phyloP scores from a whole-genome alignment of 2,113 vertebrate genomes.

The Calidris pygmaea region DNA sequence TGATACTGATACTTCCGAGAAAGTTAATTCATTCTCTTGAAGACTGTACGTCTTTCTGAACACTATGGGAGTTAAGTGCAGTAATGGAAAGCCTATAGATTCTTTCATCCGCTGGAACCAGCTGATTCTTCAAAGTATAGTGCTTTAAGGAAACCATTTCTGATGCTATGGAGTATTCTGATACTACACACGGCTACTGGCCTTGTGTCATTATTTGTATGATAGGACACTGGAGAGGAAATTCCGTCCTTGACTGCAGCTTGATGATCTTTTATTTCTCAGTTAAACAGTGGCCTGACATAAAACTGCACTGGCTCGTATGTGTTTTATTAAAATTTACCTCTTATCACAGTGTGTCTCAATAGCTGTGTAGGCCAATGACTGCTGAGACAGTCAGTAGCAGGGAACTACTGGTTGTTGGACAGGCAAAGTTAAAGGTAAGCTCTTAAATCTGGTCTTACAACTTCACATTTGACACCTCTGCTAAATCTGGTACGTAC shows the following conservation, averaged over 20 bases:
- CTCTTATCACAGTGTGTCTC: fast-evolving
- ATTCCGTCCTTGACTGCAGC: neutral
- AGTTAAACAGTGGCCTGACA: neutral
- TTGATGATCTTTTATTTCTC: neutral
- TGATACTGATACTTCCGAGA: neutral
- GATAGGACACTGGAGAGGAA: neutral
- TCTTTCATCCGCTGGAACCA: neutral
- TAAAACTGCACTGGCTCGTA: neutral
- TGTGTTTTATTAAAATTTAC: neutral
- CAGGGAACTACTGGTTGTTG: neutral
- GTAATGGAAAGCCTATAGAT: neutral
- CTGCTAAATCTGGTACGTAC: neutral
- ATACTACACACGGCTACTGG: fast-evolving
- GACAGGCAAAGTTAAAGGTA: neutral
- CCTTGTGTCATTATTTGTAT: neutral
- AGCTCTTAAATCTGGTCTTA: neutral
- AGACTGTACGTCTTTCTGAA: neutral
- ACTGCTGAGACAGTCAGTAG: neutral
- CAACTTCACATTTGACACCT: neutral
- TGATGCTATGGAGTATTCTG: neutral
- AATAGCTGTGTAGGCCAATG: neutral
- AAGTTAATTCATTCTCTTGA: fast-evolving
- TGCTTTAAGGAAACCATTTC: neutral
- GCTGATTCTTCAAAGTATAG: neutral
- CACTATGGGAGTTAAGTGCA: neutral